Evolutionary conservation across 2,113 vertebrate species (phyloP), one percentile per base, ranked within the genome.

Genomic region (Oryzias melastigma): DNA sequence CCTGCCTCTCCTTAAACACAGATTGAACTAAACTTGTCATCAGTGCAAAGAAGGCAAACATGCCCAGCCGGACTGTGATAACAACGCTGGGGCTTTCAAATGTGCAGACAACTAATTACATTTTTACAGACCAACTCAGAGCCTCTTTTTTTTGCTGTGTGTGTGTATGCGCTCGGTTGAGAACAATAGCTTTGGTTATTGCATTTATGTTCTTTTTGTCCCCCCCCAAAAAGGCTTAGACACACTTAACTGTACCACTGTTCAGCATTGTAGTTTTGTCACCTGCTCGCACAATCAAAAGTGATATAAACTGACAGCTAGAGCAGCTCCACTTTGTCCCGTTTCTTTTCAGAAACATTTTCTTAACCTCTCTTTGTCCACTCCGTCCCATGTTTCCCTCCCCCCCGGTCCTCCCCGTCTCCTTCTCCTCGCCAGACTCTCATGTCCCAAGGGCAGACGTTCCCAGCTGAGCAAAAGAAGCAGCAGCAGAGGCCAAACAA

Each of bases 401-500:
- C 72, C 77, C 75, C 45, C 45, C 18, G 49, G 41, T 56, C 72
- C 64, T 52, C 58, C 68, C 20, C 68, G 43, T 70, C 60, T 65
- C 71, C 71, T 84, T 65, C 52, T 69, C 80, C 54, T 70, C 46
- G 59, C 79, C 83, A 88, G 87, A 88, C 80, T 78, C 87, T 88
- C 78, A 92, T 92, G 91, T 89, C 89, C 78, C 90, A 96, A 91
- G 96, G 97, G 91, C 95, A 95, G 90, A 86, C 93, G 82, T 96
- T 96, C 89, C 92, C 94, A 89, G 86, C 91, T 88, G 90, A 91
- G 81, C 95, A 92, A 76, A 90, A 94, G 82, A 96, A 95, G 92
- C 96, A 95, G 87, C 91, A 92, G 77, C 93, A 92, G 65, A 94
- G 94, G 63, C 88, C 92, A 40, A 93, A 91, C 55, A 98, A 93